Base-by-base conservation (phyloP, 1,140 invertebrate genomes). In the Rhopalosiphum maidis region DNA sequence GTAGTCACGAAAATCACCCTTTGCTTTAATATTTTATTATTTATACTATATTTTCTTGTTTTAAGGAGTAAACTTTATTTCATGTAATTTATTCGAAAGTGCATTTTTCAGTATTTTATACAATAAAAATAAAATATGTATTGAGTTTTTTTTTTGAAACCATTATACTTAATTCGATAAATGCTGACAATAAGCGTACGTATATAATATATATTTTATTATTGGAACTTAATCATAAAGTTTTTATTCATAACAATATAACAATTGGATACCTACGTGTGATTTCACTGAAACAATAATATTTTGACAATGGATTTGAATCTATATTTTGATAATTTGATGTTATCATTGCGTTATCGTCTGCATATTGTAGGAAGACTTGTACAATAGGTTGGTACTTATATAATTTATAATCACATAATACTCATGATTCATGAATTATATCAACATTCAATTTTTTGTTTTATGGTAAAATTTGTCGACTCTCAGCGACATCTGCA, bases 51-150 rank as follows among this genome's bases (percentile, higher is more conserved):
- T 85, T 43, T 85, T 37, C 22, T 85, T 37, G 37, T 23, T 23
- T 23, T 85, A 48, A 87, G 41, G 43, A 43, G 85, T 48, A 46
- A 87, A 48, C 18, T 46, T 30, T 11, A 48, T 43, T 25, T 46
- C 15, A 46, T 46, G 43, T 37, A 46, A 43, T 35, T 82, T n/a
- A 82, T 82, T n/a, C 35, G n/a, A 83, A 37, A 41, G 21, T 83
- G 37, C 30, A 23, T 41, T 83, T 18, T 41, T 83, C 30, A 83
- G 21, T 83, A 41, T 22, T 87, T 46, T 25, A 48, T 87, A 18
- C n/a, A 87, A 87, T 87, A 87, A 87, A 87, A 87, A 87, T 46
- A 46, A 87, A 87, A 48, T 87, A 87, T 87, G 30, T 48, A 85
- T 46, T 87, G 41, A 87, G 11, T 87, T 46, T 30, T n/a, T 60